Conservation (phyloP, 2,797 vertebrate species). For the Dromococcyx pavoninus region DNA sequence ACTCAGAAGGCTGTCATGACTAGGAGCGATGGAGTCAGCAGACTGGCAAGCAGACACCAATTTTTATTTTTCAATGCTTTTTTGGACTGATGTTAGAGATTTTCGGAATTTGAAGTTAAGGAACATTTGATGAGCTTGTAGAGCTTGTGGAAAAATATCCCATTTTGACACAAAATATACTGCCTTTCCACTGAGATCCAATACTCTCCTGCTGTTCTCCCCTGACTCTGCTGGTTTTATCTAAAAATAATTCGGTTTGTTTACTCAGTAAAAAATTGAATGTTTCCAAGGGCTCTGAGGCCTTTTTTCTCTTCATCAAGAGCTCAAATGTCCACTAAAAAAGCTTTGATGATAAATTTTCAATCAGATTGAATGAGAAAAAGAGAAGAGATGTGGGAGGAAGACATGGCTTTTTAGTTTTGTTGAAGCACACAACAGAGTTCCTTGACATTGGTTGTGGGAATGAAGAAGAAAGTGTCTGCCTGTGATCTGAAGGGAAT, state of each 20-base stretch:
- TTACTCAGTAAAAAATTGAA: conserved; percentile 48
- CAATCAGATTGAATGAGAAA: conserved; percentile 13
- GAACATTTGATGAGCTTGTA: background rate
- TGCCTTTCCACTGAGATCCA: background rate
- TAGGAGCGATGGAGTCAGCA: background rate
- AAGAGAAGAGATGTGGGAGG: background rate
- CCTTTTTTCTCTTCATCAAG: conserved; percentile 6
- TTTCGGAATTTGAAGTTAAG: background rate
- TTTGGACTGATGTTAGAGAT: background rate
- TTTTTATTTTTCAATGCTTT: background rate
- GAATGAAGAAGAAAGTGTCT: conserved; percentile 24
- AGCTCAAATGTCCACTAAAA: conserved; percentile 7
- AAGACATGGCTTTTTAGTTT: background rate
- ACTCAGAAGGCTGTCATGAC: background rate
- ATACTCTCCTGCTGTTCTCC: background rate
- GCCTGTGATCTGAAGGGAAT: conserved; percentile 47
- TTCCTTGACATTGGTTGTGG: background rate
- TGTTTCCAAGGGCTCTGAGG: conserved; percentile 9
- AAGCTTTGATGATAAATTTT: conserved; percentile 51
- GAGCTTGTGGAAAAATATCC: conserved; percentile 6
- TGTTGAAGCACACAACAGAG: background rate
- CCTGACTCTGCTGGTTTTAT: background rate
- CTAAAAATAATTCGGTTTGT: conserved; percentile 54
- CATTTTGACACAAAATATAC: conserved; percentile 11
- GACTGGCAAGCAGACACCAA: background rate